Percentiles rank a stretch among this genome's conserved stretches.
Conservation (phyloP, 2,797 vertebrate genomes). For the Gymnopithys bicolor region DNA sequence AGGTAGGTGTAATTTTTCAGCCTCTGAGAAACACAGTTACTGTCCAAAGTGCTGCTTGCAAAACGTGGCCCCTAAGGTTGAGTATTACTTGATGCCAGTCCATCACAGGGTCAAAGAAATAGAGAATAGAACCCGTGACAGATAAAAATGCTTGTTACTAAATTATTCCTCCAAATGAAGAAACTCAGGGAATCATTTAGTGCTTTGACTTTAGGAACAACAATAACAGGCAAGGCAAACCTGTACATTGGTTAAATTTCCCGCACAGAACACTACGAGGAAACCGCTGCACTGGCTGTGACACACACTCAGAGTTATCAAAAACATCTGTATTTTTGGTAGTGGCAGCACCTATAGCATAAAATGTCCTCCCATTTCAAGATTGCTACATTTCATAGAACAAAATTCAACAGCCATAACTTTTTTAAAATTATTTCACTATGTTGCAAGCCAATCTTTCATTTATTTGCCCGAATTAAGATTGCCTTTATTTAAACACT, state of each 20-base stretch:
- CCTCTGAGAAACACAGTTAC: not conserved
- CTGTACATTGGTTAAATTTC: not conserved
- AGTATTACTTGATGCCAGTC: not conserved
- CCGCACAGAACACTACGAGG: not conserved
- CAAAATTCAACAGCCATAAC: not conserved
- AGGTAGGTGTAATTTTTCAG: not conserved
- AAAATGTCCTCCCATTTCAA: not conserved
- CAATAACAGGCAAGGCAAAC: not conserved
- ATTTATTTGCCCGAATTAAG: not conserved
- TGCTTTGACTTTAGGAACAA: not conserved
- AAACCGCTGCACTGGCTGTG: not conserved
- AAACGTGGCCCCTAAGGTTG: not conserved
- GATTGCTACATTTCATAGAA: not conserved
- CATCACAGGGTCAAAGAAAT: not conserved
- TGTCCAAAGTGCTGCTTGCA: not conserved
- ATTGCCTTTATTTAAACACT: not conserved
- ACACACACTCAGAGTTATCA: not conserved
- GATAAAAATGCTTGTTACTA: not conserved
- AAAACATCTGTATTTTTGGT: not conserved
- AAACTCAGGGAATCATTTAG: not conserved
- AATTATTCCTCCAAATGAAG: not conserved
- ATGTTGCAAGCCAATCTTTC: not conserved
- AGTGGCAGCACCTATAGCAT: not conserved
- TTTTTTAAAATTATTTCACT: not conserved
- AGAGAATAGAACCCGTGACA: not conserved